phyloP scores from a whole-genome alignment of 23 tunicate genomes.

The Aplidium turbinatum region DNA sequence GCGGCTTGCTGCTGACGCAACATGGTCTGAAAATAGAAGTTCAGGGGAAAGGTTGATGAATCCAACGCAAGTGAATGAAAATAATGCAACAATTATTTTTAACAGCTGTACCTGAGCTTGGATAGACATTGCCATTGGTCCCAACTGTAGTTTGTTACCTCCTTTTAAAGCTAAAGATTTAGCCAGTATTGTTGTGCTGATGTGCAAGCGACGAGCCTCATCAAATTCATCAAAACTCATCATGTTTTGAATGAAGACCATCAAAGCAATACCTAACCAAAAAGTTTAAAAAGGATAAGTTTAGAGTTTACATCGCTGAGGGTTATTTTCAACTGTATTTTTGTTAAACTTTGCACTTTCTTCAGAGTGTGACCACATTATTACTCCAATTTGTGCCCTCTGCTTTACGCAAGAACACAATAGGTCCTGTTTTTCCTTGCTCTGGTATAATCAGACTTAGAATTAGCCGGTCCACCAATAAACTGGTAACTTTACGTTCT shows the following conservation, averaged over 20 bases:
- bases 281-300: too few species aligned
- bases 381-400: too few species aligned
- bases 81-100: neutral
- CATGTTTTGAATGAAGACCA: conserved; percentile 48
- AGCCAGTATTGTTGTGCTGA: conserved; percentile 23
- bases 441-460: too few species aligned
- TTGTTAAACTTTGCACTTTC: too few species aligned
- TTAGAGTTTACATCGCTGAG: too few species aligned
- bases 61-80: neutral
- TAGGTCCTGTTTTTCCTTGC: too few species aligned
- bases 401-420: too few species aligned
- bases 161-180: conserved; percentile 15
- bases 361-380: too few species aligned
- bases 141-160: conserved; percentile 35
- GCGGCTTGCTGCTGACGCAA: conserved; percentile 25
- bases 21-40: conserved; percentile 29
- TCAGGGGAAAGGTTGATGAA: neutral
- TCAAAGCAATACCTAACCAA: conserved; percentile 31
- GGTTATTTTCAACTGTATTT: too few species aligned
- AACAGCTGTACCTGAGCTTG: conserved; percentile 38
- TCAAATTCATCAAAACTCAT: conserved; percentile 13
- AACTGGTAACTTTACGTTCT: too few species aligned
- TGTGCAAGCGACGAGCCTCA: conserved; percentile 18
- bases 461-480: too few species aligned
- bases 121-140: conserved; percentile 49